Percentiles rank a stretch among this genome's conserved stretches.
Evolutionary conservation across 64 coral and sea anemone genomes (phyloP).

Genomic region (Hydrozoanthus tunicans): DNA sequence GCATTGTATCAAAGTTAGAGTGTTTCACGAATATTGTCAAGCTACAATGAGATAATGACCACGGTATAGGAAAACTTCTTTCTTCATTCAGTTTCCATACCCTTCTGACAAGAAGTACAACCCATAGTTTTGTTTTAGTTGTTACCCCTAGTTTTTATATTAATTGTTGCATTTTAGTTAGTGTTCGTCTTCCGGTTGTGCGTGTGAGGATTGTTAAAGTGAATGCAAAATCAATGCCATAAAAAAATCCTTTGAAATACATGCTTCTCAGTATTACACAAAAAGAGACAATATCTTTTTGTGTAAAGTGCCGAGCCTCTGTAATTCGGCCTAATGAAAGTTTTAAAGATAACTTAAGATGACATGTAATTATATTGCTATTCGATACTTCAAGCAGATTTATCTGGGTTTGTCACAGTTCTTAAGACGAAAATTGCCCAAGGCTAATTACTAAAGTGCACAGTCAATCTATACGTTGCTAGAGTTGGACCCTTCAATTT

Average conservation of each 20-base stretch:
- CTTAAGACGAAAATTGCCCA: neutral
- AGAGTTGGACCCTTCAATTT: constrained; percentile 23
- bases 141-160: neutral
- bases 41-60: neutral
- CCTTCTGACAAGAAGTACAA: neutral
- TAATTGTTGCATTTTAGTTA: neutral
- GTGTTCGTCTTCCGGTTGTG: neutral
- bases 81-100: neutral
- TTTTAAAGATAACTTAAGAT: constrained; percentile 10
- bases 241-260: constrained; percentile 1
- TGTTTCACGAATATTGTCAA: neutral
- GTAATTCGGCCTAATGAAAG: constrained; percentile 20
- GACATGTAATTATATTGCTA: constrained; percentile 4
- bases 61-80: neutral
- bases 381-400: constrained; percentile 20
- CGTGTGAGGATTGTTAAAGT: neutral
- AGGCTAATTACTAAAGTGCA: constrained; percentile 20
- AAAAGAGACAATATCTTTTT: constrained; percentile 1
- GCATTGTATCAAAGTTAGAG: constrained; percentile 27
- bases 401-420: neutral
- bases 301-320: neutral
- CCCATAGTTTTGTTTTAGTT: neutral
- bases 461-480: constrained; percentile 16
- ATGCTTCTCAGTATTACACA: neutral
- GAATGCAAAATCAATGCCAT: neutral